phyloP scores from a whole-genome alignment of 2,888 invertebrate species.

The Beris chalybata region DNA sequence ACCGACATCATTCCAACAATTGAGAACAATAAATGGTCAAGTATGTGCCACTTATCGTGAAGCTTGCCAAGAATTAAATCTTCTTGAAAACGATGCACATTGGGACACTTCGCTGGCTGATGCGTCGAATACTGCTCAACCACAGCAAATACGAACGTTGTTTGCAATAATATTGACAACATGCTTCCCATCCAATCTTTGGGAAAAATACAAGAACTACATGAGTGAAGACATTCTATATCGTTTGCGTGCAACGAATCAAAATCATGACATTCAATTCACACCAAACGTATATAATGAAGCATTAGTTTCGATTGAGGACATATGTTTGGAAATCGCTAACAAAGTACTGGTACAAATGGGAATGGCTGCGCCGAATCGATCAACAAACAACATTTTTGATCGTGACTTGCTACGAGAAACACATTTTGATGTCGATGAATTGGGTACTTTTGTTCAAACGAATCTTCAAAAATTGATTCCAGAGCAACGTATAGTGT shows the following conservation, averaged over 20 bases:
- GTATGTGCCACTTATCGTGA: slow-evolving; percentile 44
- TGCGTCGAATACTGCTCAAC: no score
- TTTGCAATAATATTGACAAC: slow-evolving; percentile 37
- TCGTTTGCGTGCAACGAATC: neutral
- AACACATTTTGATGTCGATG: slow-evolving; percentile 39
- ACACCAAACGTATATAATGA: slow-evolving; percentile 32
- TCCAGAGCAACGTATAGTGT: slow-evolving; percentile 10
- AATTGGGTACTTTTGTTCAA: slow-evolving; percentile 31
- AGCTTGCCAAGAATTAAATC: slow-evolving; percentile 43
- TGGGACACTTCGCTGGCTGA: slow-evolving; percentile 1
- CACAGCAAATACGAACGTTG: slow-evolving; percentile 36
- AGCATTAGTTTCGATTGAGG: slow-evolving; percentile 35
- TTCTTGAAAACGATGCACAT: slow-evolving; percentile 44
- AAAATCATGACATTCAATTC: no score
- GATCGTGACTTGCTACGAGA: slow-evolving; percentile 41
- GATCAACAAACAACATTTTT: slow-evolving; percentile 35
- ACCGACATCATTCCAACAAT: slow-evolving; percentile 33
- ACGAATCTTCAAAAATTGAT: neutral
- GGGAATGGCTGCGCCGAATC: slow-evolving; percentile 40
- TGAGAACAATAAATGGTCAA: slow-evolving; percentile 47
- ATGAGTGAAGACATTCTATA: no score
- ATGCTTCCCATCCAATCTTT: slow-evolving; percentile 31
- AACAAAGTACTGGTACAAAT: slow-evolving; percentile 38
- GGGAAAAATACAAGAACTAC: slow-evolving; percentile 29
- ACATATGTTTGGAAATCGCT: slow-evolving; percentile 34